These are phyloP conservation scores for Luperina nickerlii DNA, from an alignment of 2,888 invertebrate species.

Conservation along the genomic window DNA sequence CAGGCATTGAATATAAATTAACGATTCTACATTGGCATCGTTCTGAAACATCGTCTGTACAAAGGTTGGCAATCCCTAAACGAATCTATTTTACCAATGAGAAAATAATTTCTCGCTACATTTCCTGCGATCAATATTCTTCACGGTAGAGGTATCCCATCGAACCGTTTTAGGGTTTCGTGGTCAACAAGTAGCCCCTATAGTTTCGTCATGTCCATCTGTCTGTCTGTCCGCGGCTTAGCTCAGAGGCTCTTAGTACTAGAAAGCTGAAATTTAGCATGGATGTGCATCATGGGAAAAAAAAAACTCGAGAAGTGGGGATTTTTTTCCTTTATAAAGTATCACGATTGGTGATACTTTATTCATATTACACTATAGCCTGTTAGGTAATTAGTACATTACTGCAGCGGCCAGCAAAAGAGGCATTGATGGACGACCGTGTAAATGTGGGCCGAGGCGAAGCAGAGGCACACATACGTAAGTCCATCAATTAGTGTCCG, in stretches of 20 bases:
- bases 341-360: too few relatives aligned
- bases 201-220: neutral
- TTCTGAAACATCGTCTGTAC: neutral
- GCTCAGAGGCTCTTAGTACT: neutral
- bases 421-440: too few relatives aligned
- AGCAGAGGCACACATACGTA: too few relatives aligned
- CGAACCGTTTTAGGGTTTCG: neutral
- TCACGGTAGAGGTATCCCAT: neutral
- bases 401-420: too few relatives aligned
- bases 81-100: slow-evolving; percentile 22
- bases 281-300: too few relatives aligned
- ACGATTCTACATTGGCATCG: neutral
- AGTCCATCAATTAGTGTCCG: too few relatives aligned
- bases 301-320: neutral
- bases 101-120: slow-evolving; percentile 23
- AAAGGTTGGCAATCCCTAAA: slow-evolving; percentile 5
- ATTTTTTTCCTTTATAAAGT: too few relatives aligned
- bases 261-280: neutral
- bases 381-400: too few relatives aligned
- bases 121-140: slow-evolving; percentile 31
- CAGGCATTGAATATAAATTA: slow-evolving; percentile 45
- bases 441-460: too few relatives aligned
- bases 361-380: too few relatives aligned
- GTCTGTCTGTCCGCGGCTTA: neutral
- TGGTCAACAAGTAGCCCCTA: neutral